These are phyloP conservation scores for Phoenicopterus ruber DNA, from an alignment of 2,113 vertebrate genomes.

Conservation along the genomic window DNA sequence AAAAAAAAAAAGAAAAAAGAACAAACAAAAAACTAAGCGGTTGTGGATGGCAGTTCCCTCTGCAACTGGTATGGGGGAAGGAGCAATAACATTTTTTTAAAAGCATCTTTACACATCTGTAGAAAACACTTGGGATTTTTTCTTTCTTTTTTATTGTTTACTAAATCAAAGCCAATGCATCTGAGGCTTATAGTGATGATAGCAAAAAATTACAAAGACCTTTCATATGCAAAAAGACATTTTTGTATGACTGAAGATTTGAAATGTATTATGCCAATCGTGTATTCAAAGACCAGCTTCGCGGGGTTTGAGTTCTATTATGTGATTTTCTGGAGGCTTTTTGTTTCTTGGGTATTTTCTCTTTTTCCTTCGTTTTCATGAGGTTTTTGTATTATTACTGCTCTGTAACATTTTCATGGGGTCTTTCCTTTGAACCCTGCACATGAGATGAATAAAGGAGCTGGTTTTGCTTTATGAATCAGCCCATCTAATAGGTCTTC, in stretches of 20 bases:
- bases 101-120: constrained; percentile 55
- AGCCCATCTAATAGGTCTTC: constrained; percentile 7
- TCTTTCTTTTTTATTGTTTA: constrained; percentile 60
- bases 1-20: background rate
- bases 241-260: constrained; percentile 54
- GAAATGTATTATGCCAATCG: constrained; percentile 48
- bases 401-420: constrained; percentile 34
- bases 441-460: constrained; percentile 5
- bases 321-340: constrained; percentile 1
- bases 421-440: constrained; percentile 25
- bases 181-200: constrained; percentile 62
- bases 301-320: background rate
- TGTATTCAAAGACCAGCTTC: constrained; percentile 58
- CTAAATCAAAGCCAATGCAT: constrained; percentile 68
- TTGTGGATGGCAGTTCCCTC: background rate
- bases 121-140: constrained; percentile 54
- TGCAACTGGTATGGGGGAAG: constrained; percentile 18
- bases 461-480: constrained; percentile 26
- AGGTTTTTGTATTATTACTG: constrained; percentile 56
- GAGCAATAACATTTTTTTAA: background rate
- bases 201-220: constrained; percentile 66
- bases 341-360: constrained; percentile 22
- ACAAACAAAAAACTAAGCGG: background rate
- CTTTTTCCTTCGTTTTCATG: constrained; percentile 28
- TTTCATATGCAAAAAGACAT: constrained; percentile 70